Evolutionary conservation across 2,797 vertebrate species (phyloP).

Genomic region (Staurois parvus): DNA sequence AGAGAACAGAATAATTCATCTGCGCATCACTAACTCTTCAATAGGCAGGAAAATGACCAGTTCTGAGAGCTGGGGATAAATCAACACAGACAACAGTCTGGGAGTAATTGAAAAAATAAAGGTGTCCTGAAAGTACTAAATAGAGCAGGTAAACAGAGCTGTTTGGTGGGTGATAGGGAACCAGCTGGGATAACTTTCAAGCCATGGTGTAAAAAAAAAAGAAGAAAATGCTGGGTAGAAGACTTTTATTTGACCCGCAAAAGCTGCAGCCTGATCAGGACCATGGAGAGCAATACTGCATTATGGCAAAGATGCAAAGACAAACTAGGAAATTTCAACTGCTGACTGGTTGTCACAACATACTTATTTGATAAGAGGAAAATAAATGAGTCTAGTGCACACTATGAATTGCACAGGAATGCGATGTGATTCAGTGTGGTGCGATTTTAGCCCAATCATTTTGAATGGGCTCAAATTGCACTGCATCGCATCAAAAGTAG

Average conservation of each 20-base stretch:
- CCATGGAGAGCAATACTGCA: constrained; percentile 40
- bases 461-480: too few relatives aligned
- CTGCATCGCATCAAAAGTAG: too few relatives aligned
- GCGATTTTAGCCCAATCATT: too few relatives aligned
- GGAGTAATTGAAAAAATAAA: constrained; percentile 64
- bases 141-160: constrained; percentile 61
- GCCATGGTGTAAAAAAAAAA: not conserved
- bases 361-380: too few relatives aligned
- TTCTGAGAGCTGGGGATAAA: constrained; percentile 64
- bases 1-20: constrained; percentile 60
- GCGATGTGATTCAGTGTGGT: too few relatives aligned
- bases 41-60: constrained; percentile 65
- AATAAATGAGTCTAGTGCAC: too few relatives aligned
- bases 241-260: too few relatives aligned
- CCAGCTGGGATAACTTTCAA: not conserved
- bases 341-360: too few relatives aligned
- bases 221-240: not conserved
- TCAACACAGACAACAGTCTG: constrained; percentile 61
- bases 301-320: too few relatives aligned
- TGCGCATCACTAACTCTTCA: constrained; percentile 63
- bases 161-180: constrained; percentile 17
- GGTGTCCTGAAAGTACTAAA: constrained; percentile 60
- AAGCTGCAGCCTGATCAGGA: constrained; percentile 17
- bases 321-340: too few relatives aligned
- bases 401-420: too few relatives aligned